Evolutionary conservation across 2,797 vertebrate genomes (phyloP).

Genomic region (Channa striata): DNA sequence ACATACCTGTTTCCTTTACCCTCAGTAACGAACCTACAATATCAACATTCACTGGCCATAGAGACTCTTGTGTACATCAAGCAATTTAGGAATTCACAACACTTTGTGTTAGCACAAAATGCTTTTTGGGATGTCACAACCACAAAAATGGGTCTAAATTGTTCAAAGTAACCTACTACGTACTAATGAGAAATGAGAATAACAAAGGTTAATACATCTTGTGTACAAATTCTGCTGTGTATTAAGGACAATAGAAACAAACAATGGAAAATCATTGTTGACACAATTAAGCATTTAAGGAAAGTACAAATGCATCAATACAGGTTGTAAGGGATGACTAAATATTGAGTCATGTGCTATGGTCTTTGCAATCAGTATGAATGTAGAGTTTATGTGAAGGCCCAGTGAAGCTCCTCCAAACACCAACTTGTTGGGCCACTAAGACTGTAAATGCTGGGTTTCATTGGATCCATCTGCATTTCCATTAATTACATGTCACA

Average conservation of each 20-base stretch:
- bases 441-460: no score
- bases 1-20: not conserved
- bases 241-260: no score
- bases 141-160: not conserved
- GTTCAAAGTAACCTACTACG: no score
- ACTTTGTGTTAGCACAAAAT: conserved; percentile 26
- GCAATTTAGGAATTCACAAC: conserved; percentile 61
- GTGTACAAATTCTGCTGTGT: no score
- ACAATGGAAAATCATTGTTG: no score
- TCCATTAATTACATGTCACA: no score
- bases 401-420: no score
- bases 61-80: conserved; percentile 42
- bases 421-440: no score
- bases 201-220: no score
- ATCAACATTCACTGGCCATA: conserved; percentile 69
- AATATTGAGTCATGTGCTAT: not conserved
- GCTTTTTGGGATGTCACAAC: not conserved
- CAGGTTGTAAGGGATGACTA: not conserved
- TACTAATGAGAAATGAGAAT: not conserved
- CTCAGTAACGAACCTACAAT: conserved; percentile 23
- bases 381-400: no score
- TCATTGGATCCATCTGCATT: no score
- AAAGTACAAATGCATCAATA: not conserved
- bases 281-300: no score
- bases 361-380: not conserved